Evolutionary conservation across 2,113 vertebrate species (phyloP).

Genomic region (Dryoscopus gambensis): DNA sequence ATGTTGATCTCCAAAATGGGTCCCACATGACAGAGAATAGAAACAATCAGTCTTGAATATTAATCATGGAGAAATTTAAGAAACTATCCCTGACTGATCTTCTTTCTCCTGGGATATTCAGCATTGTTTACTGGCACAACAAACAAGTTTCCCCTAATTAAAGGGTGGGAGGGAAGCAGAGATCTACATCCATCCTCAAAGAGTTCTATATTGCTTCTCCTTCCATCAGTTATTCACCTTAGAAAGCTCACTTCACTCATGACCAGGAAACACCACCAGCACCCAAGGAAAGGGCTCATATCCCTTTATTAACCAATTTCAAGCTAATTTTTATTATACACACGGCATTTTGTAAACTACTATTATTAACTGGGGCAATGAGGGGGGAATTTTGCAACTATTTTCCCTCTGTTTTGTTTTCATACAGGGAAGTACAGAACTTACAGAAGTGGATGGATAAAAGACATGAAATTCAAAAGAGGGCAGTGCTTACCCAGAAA

Average conservation of each 20-base stretch:
- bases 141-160: not conserved
- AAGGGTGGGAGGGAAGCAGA: not conserved
- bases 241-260: not conserved
- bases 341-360: not conserved
- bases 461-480: not conserved
- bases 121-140: not conserved
- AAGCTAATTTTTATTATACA: not conserved
- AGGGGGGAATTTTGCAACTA: not conserved
- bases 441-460: not conserved
- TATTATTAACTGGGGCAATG: not conserved
- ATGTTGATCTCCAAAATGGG: not conserved
- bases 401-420: not conserved
- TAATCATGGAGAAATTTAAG: not conserved
- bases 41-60: not conserved
- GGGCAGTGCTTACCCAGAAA: slow-evolving; percentile 76
- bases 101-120: not conserved
- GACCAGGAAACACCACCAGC: not conserved
- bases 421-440: not conserved
- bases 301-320: not conserved
- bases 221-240: not conserved
- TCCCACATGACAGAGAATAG: not conserved
- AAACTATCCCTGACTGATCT: not conserved
- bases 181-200: not conserved
- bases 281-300: not conserved
- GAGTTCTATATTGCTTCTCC: not conserved